These are phyloP conservation scores for Ditula angustiorana DNA, from an alignment of 2,888 invertebrate species.

Conservation along the genomic window DNA sequence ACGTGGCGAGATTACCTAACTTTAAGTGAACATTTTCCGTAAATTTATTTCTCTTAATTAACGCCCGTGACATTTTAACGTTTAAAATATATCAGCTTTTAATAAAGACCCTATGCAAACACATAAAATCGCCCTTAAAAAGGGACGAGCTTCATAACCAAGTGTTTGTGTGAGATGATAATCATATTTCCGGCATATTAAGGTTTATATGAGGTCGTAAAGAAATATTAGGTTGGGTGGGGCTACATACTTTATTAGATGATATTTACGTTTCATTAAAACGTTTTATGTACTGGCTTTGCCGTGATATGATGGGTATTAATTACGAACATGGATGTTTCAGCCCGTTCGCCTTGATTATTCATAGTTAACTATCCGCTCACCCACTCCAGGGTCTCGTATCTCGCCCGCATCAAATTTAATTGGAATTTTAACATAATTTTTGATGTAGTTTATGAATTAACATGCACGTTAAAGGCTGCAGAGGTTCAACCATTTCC, in stretches of 20 bases:
- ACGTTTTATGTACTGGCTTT: slow-evolving; percentile 55
- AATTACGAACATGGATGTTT: slow-evolving; percentile 48
- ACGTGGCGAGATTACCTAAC: slow-evolving; percentile 3
- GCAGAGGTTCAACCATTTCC: neutral
- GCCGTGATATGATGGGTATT: slow-evolving; percentile 50
- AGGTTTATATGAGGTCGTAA: slow-evolving; percentile 74
- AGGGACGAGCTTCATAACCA: slow-evolving; percentile 58
- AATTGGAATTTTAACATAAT: slow-evolving; percentile 27
- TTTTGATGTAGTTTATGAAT: slow-evolving; percentile 8
- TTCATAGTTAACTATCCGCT: slow-evolving; percentile 22
- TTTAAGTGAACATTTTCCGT: slow-evolving; percentile 22
- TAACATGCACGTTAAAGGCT: neutral
- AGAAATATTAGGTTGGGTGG: slow-evolving; percentile 70
- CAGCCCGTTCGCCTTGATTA: slow-evolving; percentile 8
- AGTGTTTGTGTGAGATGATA: slow-evolving; percentile 71
- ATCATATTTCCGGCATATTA: slow-evolving; percentile 76
- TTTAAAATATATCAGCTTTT: slow-evolving; percentile 63
- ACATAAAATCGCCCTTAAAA: slow-evolving; percentile 66
- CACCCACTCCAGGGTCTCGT: neutral
- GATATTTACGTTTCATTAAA: slow-evolving; percentile 76
- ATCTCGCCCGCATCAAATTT: slow-evolving; percentile 18
- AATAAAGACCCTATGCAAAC: slow-evolving; percentile 64
- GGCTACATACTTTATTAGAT: slow-evolving; percentile 68
- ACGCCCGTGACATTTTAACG: slow-evolving; percentile 47
- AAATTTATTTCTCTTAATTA: slow-evolving; percentile 37